These are phyloP conservation scores for Psettodes erumei DNA, from an alignment of 2,113 vertebrate species.

Conservation along the genomic window DNA sequence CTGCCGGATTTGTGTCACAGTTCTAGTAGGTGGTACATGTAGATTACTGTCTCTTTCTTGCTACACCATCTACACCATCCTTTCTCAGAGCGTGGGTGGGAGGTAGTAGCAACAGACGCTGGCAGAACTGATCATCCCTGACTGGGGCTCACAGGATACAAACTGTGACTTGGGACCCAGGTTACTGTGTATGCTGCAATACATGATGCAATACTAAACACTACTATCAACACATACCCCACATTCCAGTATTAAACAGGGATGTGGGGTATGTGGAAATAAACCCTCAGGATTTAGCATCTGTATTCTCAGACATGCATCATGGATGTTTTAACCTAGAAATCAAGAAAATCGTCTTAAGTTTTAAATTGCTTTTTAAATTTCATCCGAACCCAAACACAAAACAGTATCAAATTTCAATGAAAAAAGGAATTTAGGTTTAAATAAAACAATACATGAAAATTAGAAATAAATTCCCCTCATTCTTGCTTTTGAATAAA, in stretches of 20 bases:
- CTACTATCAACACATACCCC: too few species aligned
- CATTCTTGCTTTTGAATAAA: constrained; percentile 30
- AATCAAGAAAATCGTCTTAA: not conserved
- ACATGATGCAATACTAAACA: not conserved
- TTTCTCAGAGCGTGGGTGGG: not conserved
- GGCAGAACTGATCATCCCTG: not conserved
- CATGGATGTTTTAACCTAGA: not conserved
- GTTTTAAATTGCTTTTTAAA: not conserved
- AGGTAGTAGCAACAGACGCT: not conserved
- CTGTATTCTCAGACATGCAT: not conserved
- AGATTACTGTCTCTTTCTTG: constrained; percentile 11
- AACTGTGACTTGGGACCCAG: not conserved
- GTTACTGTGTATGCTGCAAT: not conserved
- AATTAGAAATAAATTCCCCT: constrained; percentile 7
- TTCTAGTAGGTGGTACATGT: not conserved
- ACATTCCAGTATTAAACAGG: not conserved
- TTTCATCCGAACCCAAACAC: not conserved
- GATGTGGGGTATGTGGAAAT: not conserved
- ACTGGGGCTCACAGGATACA: not conserved
- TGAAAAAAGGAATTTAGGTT: too few species aligned
- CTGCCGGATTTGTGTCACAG: constrained; percentile 16
- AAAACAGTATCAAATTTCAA: too few species aligned
- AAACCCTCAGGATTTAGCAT: not conserved
- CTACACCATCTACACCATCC: not conserved
- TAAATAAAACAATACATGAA: not conserved